Conservation (phyloP, 2,113 vertebrate genomes). For the Oriolus oriolus region DNA sequence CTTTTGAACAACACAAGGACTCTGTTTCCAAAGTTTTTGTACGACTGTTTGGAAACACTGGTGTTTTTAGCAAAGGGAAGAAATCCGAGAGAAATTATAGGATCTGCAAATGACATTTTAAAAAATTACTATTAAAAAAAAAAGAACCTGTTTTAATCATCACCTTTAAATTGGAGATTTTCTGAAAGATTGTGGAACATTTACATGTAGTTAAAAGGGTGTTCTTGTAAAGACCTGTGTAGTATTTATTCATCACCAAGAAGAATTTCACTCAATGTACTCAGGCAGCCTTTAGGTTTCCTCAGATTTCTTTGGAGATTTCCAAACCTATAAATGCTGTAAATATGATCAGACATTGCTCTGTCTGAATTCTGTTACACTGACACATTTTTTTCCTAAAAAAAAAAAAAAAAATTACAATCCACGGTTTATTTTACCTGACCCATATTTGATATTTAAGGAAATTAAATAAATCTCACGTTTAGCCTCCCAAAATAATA, state of each 20-base stretch:
- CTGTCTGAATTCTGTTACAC: constrained; percentile 32
- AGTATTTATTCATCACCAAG: constrained; percentile 65
- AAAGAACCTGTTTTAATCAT: constrained; percentile 60
- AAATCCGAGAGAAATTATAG: constrained; percentile 50
- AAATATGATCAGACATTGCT: constrained; percentile 61
- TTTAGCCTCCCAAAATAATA: constrained; percentile 23
- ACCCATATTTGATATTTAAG: constrained; percentile 41
- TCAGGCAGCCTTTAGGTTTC: constrained; percentile 56
- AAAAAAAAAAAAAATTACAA: neutral
- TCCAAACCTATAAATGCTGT: constrained; percentile 54
- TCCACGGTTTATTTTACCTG: constrained; percentile 27
- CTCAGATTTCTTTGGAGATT: constrained; percentile 64
- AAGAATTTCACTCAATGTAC: constrained; percentile 57
- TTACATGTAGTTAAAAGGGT: constrained; percentile 51
- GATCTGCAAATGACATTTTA: constrained; percentile 61
- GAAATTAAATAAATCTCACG: constrained; percentile 55
- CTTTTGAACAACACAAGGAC: neutral
- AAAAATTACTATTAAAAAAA: constrained; percentile 34
- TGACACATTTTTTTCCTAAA: neutral
- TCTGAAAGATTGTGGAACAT: constrained; percentile 57
- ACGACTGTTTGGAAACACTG: constrained; percentile 52
- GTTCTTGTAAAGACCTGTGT: constrained; percentile 46
- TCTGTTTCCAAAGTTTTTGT: constrained; percentile 22
- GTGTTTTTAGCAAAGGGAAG: constrained; percentile 53
- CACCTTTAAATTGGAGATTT: constrained; percentile 61